These are phyloP conservation scores for Harpia harpyja DNA, from an alignment of 2,797 vertebrate species.

Conservation along the genomic window DNA sequence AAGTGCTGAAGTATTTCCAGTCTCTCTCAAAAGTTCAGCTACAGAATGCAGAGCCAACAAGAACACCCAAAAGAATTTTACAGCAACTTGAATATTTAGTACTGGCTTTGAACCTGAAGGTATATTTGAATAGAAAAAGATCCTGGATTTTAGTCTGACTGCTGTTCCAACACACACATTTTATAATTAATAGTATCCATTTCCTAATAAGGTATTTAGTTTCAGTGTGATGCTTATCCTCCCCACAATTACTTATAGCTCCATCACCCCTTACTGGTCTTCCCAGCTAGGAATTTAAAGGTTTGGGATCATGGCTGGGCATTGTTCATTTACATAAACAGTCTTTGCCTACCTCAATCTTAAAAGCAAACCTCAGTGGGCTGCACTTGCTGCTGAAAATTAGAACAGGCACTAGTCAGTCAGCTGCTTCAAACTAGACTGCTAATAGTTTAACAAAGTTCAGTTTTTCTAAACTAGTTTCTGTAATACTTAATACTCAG, in stretches of 20 bases:
- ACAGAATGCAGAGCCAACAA: background rate
- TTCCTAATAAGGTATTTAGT: background rate
- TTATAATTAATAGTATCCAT: background rate
- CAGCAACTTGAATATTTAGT: background rate
- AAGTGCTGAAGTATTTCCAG: background rate
- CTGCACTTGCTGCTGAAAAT: background rate
- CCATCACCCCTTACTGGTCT: background rate
- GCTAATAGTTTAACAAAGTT: background rate
- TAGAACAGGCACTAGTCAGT: background rate
- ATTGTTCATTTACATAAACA: background rate
- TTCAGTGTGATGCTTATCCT: background rate
- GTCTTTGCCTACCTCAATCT: background rate
- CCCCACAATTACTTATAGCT: background rate
- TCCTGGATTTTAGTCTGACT: background rate
- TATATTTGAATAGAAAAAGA: background rate
- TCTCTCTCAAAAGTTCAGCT: background rate
- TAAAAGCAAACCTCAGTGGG: background rate
- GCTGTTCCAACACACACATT: background rate
- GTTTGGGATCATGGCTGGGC: background rate
- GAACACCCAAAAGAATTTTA: background rate
- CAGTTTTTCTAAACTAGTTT: background rate
- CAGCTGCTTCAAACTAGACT: background rate
- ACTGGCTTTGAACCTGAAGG: background rate
- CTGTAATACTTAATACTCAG: background rate
- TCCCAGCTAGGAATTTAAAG: background rate